These are phyloP conservation scores for Notamacropus eugenii DNA, from an alignment of 2,797 vertebrate species.

Conservation along the genomic window DNA sequence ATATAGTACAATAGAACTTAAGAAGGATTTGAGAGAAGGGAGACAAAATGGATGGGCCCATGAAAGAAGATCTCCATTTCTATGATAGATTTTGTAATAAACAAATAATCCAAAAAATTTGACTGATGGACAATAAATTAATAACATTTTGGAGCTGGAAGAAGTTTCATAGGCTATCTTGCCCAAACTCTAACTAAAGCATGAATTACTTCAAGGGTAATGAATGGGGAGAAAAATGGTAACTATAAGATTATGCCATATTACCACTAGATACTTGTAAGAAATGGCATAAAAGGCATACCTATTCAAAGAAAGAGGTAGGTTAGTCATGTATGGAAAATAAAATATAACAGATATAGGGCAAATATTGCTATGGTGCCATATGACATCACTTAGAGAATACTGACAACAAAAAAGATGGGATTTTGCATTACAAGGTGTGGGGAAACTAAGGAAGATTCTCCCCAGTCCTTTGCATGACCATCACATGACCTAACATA, in stretches of 20 bases:
- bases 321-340: background rate
- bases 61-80: slow-evolving; percentile 50
- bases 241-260: background rate
- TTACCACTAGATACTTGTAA: too few species aligned
- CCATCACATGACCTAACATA: too few species aligned
- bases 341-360: background rate
- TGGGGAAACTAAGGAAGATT: too few species aligned
- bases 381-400: background rate
- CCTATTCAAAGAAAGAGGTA: background rate
- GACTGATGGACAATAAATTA: slow-evolving; percentile 12
- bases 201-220: background rate
- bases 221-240: background rate
- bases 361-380: background rate
- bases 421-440: background rate
- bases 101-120: slow-evolving; percentile 15
- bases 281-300: background rate
- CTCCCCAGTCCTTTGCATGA: too few species aligned
- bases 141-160: background rate
- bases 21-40: slow-evolving; percentile 23
- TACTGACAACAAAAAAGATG: background rate
- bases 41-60: slow-evolving; percentile 27
- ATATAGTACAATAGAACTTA: background rate
- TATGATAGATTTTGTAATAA: slow-evolving; percentile 35
- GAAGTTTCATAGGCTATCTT: background rate
- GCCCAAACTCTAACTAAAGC: background rate